A percentile compares a stretch with the other conserved stretches of the same genome.
phyloP scores from a whole-genome alignment of 2,113 vertebrate genomes.

The Dromas ardeola region DNA sequence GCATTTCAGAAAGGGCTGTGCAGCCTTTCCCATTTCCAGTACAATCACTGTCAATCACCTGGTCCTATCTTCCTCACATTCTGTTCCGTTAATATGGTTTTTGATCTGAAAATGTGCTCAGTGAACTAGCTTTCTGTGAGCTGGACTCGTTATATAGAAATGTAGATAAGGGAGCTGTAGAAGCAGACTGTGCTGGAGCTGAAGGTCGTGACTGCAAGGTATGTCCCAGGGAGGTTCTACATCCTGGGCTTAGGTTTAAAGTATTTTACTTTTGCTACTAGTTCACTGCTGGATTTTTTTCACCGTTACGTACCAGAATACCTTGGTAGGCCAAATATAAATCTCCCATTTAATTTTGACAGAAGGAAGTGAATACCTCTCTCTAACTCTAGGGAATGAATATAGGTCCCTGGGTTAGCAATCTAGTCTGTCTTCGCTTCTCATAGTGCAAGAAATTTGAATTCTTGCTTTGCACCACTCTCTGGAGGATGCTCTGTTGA shows the following conservation, averaged over 20 bases:
- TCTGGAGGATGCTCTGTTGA: background rate
- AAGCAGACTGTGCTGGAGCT: background rate
- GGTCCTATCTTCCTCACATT: background rate
- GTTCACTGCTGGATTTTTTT: background rate
- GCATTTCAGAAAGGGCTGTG: background rate
- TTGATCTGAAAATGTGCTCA: constrained; percentile 21
- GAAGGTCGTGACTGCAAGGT: background rate
- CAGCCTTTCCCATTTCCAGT: background rate
- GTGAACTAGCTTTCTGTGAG: background rate
- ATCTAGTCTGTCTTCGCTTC: background rate
- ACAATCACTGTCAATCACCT: constrained; percentile 4
- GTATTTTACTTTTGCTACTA: background rate
- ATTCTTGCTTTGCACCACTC: background rate
- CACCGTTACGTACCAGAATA: background rate
- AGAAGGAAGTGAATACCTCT: background rate
- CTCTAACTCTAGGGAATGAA: background rate
- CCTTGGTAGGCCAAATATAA: background rate
- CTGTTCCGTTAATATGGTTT: constrained; percentile 37
- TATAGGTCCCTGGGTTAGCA: background rate
- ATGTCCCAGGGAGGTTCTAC: background rate
- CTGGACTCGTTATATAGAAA: background rate
- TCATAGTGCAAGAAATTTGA: background rate
- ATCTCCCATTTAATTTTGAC: background rate
- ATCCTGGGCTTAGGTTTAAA: background rate
- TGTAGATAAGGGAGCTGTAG: background rate